Percentiles rank a stretch among this genome's conserved stretches.
These are phyloP conservation scores for Idaea straminata DNA, from an alignment of 2,888 invertebrate genomes.

Conservation along the genomic window DNA sequence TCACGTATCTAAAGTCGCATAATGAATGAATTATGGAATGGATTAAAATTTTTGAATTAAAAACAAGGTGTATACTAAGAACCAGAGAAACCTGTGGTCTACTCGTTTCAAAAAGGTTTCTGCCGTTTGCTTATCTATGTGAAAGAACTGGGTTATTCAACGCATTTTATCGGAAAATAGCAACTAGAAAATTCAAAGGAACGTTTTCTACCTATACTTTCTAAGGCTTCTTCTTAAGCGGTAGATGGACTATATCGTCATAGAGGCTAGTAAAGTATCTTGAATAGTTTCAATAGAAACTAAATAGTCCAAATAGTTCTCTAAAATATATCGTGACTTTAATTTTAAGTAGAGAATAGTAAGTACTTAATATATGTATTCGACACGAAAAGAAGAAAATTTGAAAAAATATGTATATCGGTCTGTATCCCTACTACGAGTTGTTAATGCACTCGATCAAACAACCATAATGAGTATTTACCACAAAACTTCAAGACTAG, in stretches of 20 bases:
- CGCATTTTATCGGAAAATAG: slow-evolving; percentile 93
- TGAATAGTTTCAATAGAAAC: slow-evolving; percentile 7
- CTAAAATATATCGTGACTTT: neutral
- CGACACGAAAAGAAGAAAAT: too few relatives aligned
- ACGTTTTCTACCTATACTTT: slow-evolving; percentile 86
- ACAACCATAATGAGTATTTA: too few relatives aligned
- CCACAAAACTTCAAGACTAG: too few relatives aligned
- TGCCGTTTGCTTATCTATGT: slow-evolving; percentile 83
- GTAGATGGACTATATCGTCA: slow-evolving; percentile 84
- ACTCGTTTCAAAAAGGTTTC: slow-evolving; percentile 80
- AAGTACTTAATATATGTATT: too few relatives aligned
- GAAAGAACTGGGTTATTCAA: slow-evolving; percentile 86
- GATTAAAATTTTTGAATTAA: too few relatives aligned
- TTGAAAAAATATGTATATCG: too few relatives aligned
- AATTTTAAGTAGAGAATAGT: neutral
- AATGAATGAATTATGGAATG: too few relatives aligned
- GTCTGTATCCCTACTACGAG: too few relatives aligned
- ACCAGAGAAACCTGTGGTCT: too few relatives aligned
- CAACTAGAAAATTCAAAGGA: slow-evolving; percentile 87
- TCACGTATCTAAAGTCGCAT: neutral
- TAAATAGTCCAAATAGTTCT: too few relatives aligned
- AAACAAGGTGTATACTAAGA: too few relatives aligned
- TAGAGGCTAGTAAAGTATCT: slow-evolving; percentile 40
- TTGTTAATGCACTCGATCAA: too few relatives aligned
- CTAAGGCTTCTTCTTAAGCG: slow-evolving; percentile 90